Evolutionary conservation across 2,113 vertebrate genomes (phyloP).

Genomic region (Eonycteris spelaea): DNA sequence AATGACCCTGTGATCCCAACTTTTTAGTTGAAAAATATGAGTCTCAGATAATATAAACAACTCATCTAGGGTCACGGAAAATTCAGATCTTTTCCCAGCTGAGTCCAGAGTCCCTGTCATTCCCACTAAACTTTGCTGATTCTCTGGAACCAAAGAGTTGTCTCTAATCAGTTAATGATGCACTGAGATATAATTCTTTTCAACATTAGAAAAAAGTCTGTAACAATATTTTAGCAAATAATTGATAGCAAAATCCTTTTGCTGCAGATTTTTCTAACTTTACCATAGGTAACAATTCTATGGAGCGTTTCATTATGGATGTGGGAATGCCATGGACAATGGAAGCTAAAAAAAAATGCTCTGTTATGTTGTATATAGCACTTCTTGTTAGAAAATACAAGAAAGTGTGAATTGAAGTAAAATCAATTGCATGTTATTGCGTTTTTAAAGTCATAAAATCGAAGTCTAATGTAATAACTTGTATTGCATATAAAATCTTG

Average conservation of each 20-base stretch:
- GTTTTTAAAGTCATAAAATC: constrained; percentile 40
- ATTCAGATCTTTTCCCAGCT: neutral
- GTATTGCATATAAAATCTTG: constrained; percentile 6
- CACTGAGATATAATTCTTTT: neutral
- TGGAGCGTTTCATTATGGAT: neutral
- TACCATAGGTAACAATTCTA: neutral
- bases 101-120: neutral
- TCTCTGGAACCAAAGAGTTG: neutral
- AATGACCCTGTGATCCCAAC: neutral
- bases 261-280: neutral
- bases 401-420: neutral
- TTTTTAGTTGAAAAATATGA: neutral
- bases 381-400: neutral
- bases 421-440: neutral
- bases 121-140: neutral
- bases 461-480: neutral
- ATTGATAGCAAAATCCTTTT: neutral
- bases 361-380: neutral
- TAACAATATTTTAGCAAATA: neutral
- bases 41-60: neutral
- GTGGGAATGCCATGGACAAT: neutral
- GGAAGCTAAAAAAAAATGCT: neutral
- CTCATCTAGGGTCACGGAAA: neutral
- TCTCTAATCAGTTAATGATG: neutral
- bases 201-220: neutral